These are phyloP conservation scores for Agonopterix heracliana DNA, from an alignment of 2,888 invertebrate species.

Conservation along the genomic window DNA sequence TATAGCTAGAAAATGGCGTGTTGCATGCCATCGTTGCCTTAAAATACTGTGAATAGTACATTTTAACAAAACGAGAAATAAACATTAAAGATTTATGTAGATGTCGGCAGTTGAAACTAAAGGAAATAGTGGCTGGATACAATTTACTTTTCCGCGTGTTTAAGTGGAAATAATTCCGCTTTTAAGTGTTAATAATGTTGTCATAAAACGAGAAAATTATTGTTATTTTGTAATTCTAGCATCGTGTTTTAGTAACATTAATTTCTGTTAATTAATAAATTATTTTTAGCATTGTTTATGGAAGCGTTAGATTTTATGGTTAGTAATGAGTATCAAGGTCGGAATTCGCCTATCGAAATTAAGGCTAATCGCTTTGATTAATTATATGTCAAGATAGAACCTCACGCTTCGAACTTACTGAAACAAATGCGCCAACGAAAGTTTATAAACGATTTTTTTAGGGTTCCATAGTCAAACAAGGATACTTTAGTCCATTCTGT, in stretches of 20 bases:
- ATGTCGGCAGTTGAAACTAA: slow-evolving; percentile 5
- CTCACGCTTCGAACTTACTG: too few relatives aligned
- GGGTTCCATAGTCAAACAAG: too few relatives aligned
- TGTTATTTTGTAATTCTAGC: not conserved
- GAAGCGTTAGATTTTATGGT: too few relatives aligned
- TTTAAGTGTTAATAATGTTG: not conserved
- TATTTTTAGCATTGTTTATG: too few relatives aligned
- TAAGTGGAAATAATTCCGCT: slow-evolving; percentile 1
- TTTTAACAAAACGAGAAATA: slow-evolving; percentile 8
- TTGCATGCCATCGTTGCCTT: slow-evolving; percentile 19
- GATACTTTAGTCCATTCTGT: too few relatives aligned
- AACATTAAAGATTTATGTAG: slow-evolving; percentile 7
- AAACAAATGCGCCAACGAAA: too few relatives aligned
- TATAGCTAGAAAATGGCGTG: slow-evolving; percentile 17
- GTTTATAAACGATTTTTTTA: too few relatives aligned
- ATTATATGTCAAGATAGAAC: too few relatives aligned
- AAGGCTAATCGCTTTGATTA: too few relatives aligned
- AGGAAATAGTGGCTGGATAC: slow-evolving; percentile 2
- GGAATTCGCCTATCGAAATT: too few relatives aligned
- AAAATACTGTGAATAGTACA: slow-evolving; percentile 6
- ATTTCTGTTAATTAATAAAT: too few relatives aligned
- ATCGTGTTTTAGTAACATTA: not conserved
- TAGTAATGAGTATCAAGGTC: too few relatives aligned
- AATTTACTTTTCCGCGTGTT: slow-evolving; percentile 3
- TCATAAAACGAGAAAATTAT: slow-evolving; percentile 4